Evolutionary conservation across 1,140 invertebrate species (phyloP).

Genomic region (Drosophila kanapiae): DNA sequence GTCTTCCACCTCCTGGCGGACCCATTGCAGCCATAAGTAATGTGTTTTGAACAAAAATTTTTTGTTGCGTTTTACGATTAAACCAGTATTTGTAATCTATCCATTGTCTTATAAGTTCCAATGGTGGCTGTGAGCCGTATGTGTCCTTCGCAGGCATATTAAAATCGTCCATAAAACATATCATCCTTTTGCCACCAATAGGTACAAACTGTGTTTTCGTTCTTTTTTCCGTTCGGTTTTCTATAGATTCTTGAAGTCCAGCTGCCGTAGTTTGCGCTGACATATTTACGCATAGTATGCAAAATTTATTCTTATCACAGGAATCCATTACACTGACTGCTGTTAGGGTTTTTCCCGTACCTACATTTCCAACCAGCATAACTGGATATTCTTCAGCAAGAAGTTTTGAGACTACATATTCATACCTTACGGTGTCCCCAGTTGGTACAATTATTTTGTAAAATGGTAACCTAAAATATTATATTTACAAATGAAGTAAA

Average conservation of each 20-base stretch:
- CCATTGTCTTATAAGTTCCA: conserved; percentile 94
- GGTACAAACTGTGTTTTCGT: conserved; percentile 93
- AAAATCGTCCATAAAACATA: conserved; percentile 95
- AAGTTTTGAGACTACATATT: conserved; percentile 89
- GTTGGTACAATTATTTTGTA: conserved; percentile 94
- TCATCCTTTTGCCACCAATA: conserved; percentile 90
- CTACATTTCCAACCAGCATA: conserved; percentile 91
- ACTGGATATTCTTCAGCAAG: conserved; percentile 89
- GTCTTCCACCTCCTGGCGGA: conserved; percentile 92
- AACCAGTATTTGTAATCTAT: conserved; percentile 96
- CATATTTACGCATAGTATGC: conserved; percentile 92
- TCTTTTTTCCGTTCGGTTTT: conserved; percentile 92
- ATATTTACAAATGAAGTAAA: neutral
- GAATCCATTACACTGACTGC: conserved; percentile 89
- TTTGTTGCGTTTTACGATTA: conserved; percentile 90
- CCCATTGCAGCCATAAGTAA: conserved; percentile 92
- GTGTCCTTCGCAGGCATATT: conserved; percentile 95
- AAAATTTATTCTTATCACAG: conserved; percentile 89
- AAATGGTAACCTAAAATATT: conserved; percentile 88
- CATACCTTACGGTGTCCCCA: conserved; percentile 92
- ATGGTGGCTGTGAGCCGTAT: conserved; percentile 93
- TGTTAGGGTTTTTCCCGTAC: conserved; percentile 93
- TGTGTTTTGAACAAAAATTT: conserved; percentile 91
- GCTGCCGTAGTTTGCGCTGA: conserved; percentile 93
- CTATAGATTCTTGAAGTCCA: conserved; percentile 92